A percentile compares a stretch with the other conserved stretches of the same genome.
These are phyloP conservation scores for Gandaritis pyraliata DNA, from an alignment of 2,888 invertebrate genomes.

Conservation along the genomic window DNA sequence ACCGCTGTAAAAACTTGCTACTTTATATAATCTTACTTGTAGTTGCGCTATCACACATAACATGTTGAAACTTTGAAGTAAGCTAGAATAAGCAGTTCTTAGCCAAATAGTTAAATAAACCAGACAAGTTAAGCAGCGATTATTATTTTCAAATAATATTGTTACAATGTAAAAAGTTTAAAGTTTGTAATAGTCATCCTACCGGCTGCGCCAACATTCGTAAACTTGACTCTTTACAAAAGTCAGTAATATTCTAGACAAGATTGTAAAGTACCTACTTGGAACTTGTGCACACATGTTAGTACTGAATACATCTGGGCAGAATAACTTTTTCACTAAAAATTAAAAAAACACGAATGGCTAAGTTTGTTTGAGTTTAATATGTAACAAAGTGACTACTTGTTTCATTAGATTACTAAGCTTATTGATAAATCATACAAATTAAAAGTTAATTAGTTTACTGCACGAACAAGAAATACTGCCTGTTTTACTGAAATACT, in stretches of 20 bases:
- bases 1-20: conserved; percentile 38
- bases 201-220: conserved; percentile 13
- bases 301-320: too few species aligned
- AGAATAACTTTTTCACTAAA: too few species aligned
- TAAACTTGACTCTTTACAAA: conserved; percentile 5
- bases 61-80: conserved; percentile 6
- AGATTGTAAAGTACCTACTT: too few species aligned
- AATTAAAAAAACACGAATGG: too few species aligned
- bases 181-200: too few species aligned
- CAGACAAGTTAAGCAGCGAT: too few species aligned
- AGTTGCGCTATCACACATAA: conserved; percentile 9
- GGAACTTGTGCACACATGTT: too few species aligned
- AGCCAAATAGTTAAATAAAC: conserved; percentile 12
- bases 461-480: conserved; percentile 17
- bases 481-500: conserved; percentile 39
- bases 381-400: not conserved
- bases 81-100: conserved; percentile 2
- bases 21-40: conserved; percentile 1
- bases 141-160: too few species aligned
- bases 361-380: too few species aligned
- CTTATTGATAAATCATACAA: not conserved
- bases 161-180: not conserved
- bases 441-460: not conserved
- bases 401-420: not conserved
- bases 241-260: too few species aligned